Base-by-base conservation (phyloP, 2,888 invertebrate species). In the Pyrrhosoma nymphula region DNA sequence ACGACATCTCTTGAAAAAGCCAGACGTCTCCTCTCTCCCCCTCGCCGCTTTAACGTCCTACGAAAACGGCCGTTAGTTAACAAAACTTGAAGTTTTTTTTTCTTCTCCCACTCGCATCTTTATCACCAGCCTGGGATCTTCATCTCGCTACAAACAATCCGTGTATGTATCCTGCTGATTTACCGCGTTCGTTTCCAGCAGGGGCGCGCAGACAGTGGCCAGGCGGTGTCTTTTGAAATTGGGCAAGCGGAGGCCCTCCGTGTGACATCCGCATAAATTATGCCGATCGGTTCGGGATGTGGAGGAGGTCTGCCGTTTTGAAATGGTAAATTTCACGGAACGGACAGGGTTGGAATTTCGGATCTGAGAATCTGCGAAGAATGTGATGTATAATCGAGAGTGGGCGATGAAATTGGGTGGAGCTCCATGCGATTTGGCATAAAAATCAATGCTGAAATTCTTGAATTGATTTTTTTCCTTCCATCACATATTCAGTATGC, bases 1-100 rank as follows among this genome's bases (percentile, higher is more conserved):
- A 82, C 82, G 82, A 82, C 82, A 14, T 82, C 82, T 82, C 35
- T 16, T 82, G 82, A 82, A 82, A 82, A 82, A 82, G 20, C 30
- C 82, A 35, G 35, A 47, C 47, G 47, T 23, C n/a, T 26, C n/a
- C 69, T 69, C n/a, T 23, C 82, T 82, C 35, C 82, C 30, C 30
- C 10, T 82, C 82, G 3, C n/a, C 23, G 23, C 82, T 18, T 82
- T 14, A 10, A 60, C 60, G 60, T 60, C 2, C 12, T 35, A 26
- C 82, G 82, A 18, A 16, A 82, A 26, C 35, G 82, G 82, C 82
- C 82, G 82, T 82, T 82, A 35, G 82, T 82, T 82, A 35, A 82
- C 82, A 82, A 82, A 82, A 35, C 35, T 82, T 20, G 35, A 69
- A 26, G 69, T 69, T 82, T 35, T 82, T 82, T 82, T 82, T 30